Base-by-base conservation (phyloP, 2,888 invertebrate species). In the Drosophila merina region DNA sequence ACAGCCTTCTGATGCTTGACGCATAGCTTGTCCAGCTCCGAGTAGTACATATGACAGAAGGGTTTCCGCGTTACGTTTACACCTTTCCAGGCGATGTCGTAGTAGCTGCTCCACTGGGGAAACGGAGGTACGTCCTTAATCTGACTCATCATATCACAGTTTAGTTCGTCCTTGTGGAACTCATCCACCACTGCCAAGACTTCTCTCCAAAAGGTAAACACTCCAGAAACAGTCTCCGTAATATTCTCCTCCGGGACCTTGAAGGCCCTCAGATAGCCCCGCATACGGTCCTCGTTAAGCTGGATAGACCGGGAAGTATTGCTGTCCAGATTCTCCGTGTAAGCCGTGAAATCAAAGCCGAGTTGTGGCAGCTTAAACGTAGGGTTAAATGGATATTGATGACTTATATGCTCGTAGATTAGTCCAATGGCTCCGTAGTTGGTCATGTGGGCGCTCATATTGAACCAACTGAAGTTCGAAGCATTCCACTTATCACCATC, bases 371-470 rank as follows among this genome's bases (percentile, higher is more conserved):
- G 55, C 40, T 82, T 75, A 7, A 86, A 90, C 45, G 74, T 81
- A 0, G 91, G 90, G 8, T 71, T 58, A 44, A 89, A 91, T 0
- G 91, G 91, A 72, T 88, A 79, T 31, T 64, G 51, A 0, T 72
- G 72, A 25, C 58, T 3, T 3, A 89, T 75, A 0, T 64, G 31
- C 8, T 91, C 89, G n/a, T 83, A 66, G 5, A 91, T 79, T 0
- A 91, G 62, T 2, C 79, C 82, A 0, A 47, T 40, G 8, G 73
- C 70, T 0, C 88, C 90, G 44, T 83, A 91, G 28, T 89, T 90
- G 0, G 81, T 82, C 10, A 91, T 63, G 42, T 91, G 84, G 6
- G 91, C 77, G 55, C 88, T 90, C 91, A 90, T 91, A 50, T 90
- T 91, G 28, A 91, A 83, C 91, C 91, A 91, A 57, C 88, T 85